Conservation (phyloP, 2,888 invertebrate species). For the Heliconius ismenius region DNA sequence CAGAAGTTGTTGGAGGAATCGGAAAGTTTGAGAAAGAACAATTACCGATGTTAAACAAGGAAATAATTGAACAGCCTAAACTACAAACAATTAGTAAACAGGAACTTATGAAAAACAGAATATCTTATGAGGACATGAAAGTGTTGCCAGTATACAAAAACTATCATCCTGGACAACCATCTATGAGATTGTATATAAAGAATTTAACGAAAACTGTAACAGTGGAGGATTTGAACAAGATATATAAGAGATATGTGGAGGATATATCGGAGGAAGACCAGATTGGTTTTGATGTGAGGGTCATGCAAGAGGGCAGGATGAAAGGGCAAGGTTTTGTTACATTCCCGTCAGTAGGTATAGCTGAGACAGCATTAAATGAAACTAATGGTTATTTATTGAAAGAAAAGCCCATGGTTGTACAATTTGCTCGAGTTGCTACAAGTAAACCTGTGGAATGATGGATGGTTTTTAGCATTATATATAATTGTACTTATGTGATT, state of each 20-base stretch:
- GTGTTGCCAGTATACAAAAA: slow-evolving; percentile 91
- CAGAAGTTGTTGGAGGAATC: slow-evolving; percentile 69
- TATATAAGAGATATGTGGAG: slow-evolving; percentile 86
- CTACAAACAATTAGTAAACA: slow-evolving; percentile 81
- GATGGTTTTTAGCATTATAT: no score
- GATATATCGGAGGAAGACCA: slow-evolving; percentile 66
- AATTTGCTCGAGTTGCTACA: slow-evolving; percentile 84
- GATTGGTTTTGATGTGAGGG: slow-evolving; percentile 84
- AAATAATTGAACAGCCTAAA: slow-evolving; percentile 52
- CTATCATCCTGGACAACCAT: slow-evolving; percentile 90
- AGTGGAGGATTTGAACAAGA: slow-evolving; percentile 87
- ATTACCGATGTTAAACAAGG: slow-evolving; percentile 49
- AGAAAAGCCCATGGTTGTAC: slow-evolving; percentile 95
- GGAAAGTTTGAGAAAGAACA: slow-evolving; percentile 71
- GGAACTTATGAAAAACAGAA: slow-evolving; percentile 85
- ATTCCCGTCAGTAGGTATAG: slow-evolving; percentile 85
- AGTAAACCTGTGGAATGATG: slow-evolving; percentile 65
- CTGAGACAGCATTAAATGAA: slow-evolving; percentile 88
- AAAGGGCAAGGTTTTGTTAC: slow-evolving; percentile 97
- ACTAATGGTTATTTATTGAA: slow-evolving; percentile 94
- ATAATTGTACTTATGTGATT: neutral
- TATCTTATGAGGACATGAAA: slow-evolving; percentile 87
- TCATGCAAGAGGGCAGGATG: slow-evolving; percentile 97
- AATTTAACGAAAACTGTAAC: slow-evolving; percentile 92
- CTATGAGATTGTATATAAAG: slow-evolving; percentile 94